Percentiles rank a stretch among this genome's conserved stretches.
Conservation (phyloP, 2,888 invertebrate species). For the Tyria jacobaeae region DNA sequence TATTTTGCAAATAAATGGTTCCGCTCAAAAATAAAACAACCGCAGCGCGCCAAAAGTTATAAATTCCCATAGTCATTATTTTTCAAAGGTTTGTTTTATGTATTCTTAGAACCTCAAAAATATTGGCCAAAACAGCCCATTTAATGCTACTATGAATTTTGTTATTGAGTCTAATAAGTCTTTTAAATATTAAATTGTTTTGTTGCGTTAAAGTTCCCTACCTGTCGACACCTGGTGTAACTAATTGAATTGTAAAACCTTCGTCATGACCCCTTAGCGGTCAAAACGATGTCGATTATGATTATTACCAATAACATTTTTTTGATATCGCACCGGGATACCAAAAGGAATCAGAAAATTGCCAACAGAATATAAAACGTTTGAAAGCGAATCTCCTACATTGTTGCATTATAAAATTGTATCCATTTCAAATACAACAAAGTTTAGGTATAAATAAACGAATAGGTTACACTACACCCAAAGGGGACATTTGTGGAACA, state of each 20-base stretch:
- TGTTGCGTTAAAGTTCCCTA: constrained; percentile 69
- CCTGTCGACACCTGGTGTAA: constrained; percentile 77
- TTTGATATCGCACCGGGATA: constrained; percentile 71
- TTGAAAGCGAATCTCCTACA: constrained; percentile 22
- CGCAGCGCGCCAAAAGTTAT: too few species aligned
- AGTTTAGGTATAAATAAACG: constrained; percentile 17
- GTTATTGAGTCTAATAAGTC: constrained; percentile 63
- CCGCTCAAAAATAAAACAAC: too few species aligned
- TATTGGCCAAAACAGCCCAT: constrained; percentile 32
- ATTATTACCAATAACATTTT: constrained; percentile 79
- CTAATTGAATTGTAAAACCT: constrained; percentile 86
- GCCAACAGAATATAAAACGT: constrained; percentile 51
- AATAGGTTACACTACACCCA: constrained; percentile 61
- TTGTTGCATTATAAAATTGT: constrained; percentile 15
- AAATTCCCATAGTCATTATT: neutral
- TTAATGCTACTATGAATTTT: constrained; percentile 67
- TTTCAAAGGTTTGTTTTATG: neutral
- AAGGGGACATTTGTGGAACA: constrained; percentile 72
- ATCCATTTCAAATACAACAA: constrained; percentile 19
- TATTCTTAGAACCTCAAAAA: neutral
- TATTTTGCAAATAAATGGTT: too few species aligned
- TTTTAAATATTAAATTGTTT: constrained; percentile 74
- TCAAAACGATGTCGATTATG: constrained; percentile 76
- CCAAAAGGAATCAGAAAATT: constrained; percentile 60
- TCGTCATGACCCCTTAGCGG: constrained; percentile 81